Evolutionary conservation across 2,888 invertebrate genomes (phyloP).

Genomic region (Leptarthrus brevirostris): DNA sequence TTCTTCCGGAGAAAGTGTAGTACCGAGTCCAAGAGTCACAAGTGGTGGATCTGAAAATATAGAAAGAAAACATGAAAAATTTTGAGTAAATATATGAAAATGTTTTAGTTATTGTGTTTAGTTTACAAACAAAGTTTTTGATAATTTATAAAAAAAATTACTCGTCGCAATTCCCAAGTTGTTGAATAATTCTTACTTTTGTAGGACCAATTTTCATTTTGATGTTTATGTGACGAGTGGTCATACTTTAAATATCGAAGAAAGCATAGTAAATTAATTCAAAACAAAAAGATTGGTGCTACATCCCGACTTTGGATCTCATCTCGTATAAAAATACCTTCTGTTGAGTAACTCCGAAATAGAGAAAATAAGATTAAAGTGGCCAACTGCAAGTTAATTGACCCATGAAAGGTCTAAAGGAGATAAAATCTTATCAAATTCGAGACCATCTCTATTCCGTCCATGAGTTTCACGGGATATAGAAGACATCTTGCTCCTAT

Average conservation of each 20-base stretch:
- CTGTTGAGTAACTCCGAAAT: not conserved
- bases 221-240: no score
- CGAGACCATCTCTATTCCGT: conserved; percentile 2
- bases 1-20: conserved; percentile 85
- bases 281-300: no score
- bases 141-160: no score
- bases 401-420: conserved; percentile 1
- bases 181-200: not conserved
- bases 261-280: no score
- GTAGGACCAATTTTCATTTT: no score
- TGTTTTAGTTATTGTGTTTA: not conserved
- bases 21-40: conserved; percentile 83
- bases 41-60: conserved; percentile 90
- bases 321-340: not conserved
- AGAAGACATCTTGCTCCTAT: conserved; percentile 1
- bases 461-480: not conserved
- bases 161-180: no score
- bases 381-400: conserved; percentile 9
- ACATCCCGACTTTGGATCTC: no score
- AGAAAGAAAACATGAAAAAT: conserved; percentile 50
- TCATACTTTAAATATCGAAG: no score
- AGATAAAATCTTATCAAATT: conserved; percentile 23
- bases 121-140: no score
- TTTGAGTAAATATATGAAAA: not conserved
- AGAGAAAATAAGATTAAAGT: conserved; percentile 4